Evolutionary conservation across 2,888 invertebrate genomes (phyloP).

Genomic region (Dynastes hyllus): DNA sequence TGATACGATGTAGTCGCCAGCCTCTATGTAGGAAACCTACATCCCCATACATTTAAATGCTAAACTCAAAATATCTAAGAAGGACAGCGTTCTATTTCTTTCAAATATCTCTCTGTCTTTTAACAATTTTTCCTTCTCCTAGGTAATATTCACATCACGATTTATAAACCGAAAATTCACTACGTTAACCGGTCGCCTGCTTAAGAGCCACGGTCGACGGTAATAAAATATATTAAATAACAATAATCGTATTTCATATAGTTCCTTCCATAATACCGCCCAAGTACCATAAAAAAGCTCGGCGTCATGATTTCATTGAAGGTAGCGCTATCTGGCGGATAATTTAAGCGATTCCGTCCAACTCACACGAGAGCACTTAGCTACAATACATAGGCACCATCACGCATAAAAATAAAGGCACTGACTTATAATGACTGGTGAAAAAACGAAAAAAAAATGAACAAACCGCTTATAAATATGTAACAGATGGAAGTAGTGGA

Average conservation of each 20-base stretch:
- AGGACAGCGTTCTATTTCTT: too few species aligned
- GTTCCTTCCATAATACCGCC: slow-evolving; percentile 16
- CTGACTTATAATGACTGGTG: slow-evolving; percentile 36
- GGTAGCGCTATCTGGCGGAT: slow-evolving; percentile 31
- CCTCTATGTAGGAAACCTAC: too few species aligned
- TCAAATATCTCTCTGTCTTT: too few species aligned
- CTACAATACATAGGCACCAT: neutral
- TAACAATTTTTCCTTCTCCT: too few species aligned
- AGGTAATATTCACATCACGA: neutral
- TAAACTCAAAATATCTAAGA: too few species aligned
- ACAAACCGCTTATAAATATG: slow-evolving; percentile 30
- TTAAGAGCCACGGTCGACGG: neutral
- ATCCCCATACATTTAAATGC: too few species aligned
- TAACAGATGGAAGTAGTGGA: slow-evolving; percentile 21
- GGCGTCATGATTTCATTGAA: slow-evolving; percentile 32
- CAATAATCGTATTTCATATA: slow-evolving; percentile 29
- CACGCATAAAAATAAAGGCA: slow-evolving; percentile 25
- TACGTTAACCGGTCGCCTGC: neutral
- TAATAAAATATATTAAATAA: slow-evolving; percentile 39
- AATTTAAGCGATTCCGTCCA: slow-evolving; percentile 19
- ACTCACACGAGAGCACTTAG: slow-evolving; percentile 1
- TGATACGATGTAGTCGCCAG: too few species aligned
- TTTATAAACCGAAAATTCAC: slow-evolving; percentile 12
- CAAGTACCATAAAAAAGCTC: slow-evolving; percentile 18
- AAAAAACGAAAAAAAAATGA: slow-evolving; percentile 28